A percentile compares a stretch with the other conserved stretches of the same genome.
Evolutionary conservation across 2,888 invertebrate genomes (phyloP).

Genomic region (Neria commutata): DNA sequence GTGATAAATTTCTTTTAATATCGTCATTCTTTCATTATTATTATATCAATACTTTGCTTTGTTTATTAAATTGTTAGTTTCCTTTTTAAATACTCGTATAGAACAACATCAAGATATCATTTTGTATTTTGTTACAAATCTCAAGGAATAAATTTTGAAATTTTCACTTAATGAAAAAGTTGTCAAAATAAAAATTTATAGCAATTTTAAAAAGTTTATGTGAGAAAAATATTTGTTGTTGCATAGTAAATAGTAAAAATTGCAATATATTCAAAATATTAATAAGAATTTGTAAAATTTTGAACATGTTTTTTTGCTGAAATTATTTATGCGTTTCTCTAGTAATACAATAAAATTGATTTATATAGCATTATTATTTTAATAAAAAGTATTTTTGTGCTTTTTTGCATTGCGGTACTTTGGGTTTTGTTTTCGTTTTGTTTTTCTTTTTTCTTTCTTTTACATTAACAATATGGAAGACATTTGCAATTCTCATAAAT

Average conservation of each 20-base stretch:
- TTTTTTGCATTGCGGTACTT: background rate
- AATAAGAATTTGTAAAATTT: background rate
- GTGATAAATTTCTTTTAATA: too few relatives aligned
- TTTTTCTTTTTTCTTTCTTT: conserved; percentile 1
- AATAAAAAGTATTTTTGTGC: too few relatives aligned
- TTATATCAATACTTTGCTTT: too few relatives aligned
- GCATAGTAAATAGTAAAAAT: background rate
- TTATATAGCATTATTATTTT: background rate
- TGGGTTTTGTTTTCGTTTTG: background rate
- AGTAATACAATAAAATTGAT: background rate
- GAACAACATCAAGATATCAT: conserved; percentile 32
- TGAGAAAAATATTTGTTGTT: background rate
- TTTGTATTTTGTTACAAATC: background rate
- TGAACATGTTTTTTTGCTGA: background rate
- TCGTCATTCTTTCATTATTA: too few relatives aligned
- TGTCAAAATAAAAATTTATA: too few relatives aligned
- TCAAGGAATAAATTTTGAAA: background rate
- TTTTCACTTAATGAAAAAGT: too few relatives aligned
- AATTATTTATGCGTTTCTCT: background rate
- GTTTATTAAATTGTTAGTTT: too few relatives aligned
- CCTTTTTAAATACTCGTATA: conserved; percentile 8
- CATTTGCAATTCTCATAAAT: conserved; percentile 50
- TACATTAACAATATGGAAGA: conserved; percentile 56
- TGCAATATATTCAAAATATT: background rate
- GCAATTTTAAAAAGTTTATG: conserved; percentile 9